phyloP scores from a whole-genome alignment of 2,888 invertebrate genomes.

The Apamea epomidion region DNA sequence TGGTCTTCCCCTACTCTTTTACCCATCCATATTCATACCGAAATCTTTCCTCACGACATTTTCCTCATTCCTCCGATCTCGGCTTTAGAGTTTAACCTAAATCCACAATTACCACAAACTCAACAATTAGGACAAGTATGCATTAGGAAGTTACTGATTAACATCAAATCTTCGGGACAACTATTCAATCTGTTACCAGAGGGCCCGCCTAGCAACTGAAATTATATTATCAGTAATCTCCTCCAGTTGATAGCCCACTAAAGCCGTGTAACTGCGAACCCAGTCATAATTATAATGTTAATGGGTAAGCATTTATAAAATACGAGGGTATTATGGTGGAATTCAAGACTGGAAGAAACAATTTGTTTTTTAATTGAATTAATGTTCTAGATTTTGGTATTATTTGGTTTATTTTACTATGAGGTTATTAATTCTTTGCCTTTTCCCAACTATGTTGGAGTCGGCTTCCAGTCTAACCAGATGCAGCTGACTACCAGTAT shows the following conservation, averaged over 20 bases:
- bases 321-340: conserved; percentile 6
- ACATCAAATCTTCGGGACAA: conserved; percentile 65
- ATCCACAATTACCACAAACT: conserved; percentile 27
- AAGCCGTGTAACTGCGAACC: conserved; percentile 42
- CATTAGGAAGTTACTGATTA: conserved; percentile 66
- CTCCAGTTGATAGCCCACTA: conserved; percentile 59
- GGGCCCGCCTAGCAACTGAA: conserved; percentile 62
- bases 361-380: conserved; percentile 22
- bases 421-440: no score
- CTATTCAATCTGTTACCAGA: conserved; percentile 59
- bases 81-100: background rate
- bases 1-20: background rate
- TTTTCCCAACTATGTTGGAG: no score
- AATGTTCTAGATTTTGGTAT: conserved; percentile 4
- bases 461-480: no score
- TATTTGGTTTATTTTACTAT: background rate
- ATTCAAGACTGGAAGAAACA: conserved; percentile 15
- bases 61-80: background rate
- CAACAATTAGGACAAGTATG: conserved; percentile 33
- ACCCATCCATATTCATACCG: background rate
- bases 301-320: conserved; percentile 42
- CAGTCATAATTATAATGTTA: conserved; percentile 55
- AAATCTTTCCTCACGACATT: background rate
- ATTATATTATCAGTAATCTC: conserved; percentile 68
- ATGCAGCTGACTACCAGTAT: no score